phyloP scores from a whole-genome alignment of 2,113 vertebrate genomes.

The Chlorodrepanis virens region DNA sequence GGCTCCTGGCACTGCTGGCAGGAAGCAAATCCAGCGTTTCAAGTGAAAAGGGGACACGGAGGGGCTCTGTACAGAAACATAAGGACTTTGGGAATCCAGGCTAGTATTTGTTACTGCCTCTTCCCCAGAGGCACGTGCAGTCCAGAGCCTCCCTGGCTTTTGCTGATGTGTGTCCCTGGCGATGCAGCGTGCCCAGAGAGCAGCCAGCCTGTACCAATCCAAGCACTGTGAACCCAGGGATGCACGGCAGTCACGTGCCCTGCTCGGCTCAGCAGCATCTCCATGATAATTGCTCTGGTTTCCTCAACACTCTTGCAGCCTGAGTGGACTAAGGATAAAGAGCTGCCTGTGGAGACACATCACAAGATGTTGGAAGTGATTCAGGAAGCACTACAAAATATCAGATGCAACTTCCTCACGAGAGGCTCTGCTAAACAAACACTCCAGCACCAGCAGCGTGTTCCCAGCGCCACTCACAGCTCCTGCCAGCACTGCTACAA shows the following conservation, averaged over 20 bases:
- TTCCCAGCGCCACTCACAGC: fast-evolving
- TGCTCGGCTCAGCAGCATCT: background rate
- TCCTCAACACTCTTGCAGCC: background rate
- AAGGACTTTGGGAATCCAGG: background rate
- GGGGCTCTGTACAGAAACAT: background rate
- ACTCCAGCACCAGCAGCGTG: background rate
- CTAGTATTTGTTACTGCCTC: background rate
- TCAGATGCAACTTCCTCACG: background rate
- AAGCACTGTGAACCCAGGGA: background rate
- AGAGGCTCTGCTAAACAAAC: background rate
- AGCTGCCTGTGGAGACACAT: constrained; percentile 2
- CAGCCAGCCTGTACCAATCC: background rate
- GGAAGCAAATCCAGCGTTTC: background rate
- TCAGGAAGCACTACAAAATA: constrained; percentile 35
- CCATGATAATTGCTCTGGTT: background rate
- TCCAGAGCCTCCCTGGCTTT: background rate
- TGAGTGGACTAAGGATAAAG: background rate
- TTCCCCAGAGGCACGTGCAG: background rate
- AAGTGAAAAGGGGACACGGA: background rate
- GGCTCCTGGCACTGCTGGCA: background rate
- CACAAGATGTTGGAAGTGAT: background rate
- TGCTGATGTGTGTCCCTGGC: fast-evolving
- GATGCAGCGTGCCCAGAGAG: fast-evolving
- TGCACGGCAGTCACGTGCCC: background rate
- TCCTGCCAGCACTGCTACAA: background rate